Base-by-base conservation (phyloP, 2,888 invertebrate genomes). In the Aspidiotus rigidus region DNA sequence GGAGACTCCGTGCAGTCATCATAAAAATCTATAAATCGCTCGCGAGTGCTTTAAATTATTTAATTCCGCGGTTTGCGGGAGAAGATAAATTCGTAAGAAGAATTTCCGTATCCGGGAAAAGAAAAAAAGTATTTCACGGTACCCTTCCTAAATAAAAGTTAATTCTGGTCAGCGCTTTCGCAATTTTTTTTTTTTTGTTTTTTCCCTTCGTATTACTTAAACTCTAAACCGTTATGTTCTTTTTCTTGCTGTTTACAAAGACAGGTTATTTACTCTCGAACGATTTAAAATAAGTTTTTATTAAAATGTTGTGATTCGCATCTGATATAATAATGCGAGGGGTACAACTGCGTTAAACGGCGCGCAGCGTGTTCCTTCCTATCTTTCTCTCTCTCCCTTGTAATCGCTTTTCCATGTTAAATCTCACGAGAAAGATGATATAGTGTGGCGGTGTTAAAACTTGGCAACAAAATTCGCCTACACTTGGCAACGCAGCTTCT, bases 401-500 rank as follows among this genome's bases (percentile, higher is more conserved):
- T 64, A 59, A 66, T 66, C 57, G 66, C 44, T 66, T 66, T 66
- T 66, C 57, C 66, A 66, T 66, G 66, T 66, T 66, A 49, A 66
- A 66, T 49, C 60, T 59, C 59, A 49, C 42, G 66, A 57, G 66
- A 59, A 66, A 66, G 42, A 66, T 66, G 66, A 66, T 66, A 59
- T 60, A 60, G 16, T 64, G 17, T 56, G 44, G 16, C n/a, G 49
- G 28, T 66, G 39, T 66, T 66, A 66, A 59, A 66, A 66, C 66
- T 66, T 66, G 66, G 66, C 66, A 66, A 66, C 66, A 66, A 39
- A 60, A 66, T 49, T 56, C 59, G 53, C 42, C 44, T 66, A 66
- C 53, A 59, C 44, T 66, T 66, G 66, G 66, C 66, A 66, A 66
- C 66, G 66, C 28, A 57, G 66, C 66, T 28, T 44, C 15, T 66